These are phyloP conservation scores for Oreotragus oreotragus DNA, from an alignment of 2,113 vertebrate genomes.

Conservation along the genomic window DNA sequence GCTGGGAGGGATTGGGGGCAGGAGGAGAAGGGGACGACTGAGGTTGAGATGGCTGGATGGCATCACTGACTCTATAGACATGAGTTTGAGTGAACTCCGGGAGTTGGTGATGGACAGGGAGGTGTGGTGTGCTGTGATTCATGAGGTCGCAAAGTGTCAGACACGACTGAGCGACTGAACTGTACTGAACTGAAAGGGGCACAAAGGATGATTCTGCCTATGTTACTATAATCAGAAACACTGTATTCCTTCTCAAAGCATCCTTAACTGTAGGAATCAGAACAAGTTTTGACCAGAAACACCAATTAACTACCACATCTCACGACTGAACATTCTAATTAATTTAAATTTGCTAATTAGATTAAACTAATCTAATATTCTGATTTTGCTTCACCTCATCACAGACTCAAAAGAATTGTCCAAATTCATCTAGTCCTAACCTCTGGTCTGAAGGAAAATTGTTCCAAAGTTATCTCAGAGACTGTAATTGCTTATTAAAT, in stretches of 20 bases:
- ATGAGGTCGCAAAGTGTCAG: no score
- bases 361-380: neutral
- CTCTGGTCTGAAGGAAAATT: neutral
- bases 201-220: neutral
- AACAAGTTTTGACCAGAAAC: neutral
- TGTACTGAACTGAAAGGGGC: neutral
- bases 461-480: neutral
- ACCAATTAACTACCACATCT: neutral
- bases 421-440: neutral
- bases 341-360: neutral
- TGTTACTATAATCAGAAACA: neutral
- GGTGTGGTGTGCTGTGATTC: no score
- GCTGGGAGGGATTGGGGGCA: no score
- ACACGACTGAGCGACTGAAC: no score
- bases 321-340: neutral
- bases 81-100: no score
- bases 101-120: no score
- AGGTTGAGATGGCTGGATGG: no score
- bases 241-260: neutral
- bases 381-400: neutral
- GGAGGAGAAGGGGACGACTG: no score
- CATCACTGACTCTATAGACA: no score
- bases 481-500: neutral
- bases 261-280: neutral
- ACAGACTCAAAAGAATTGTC: neutral